phyloP scores from a whole-genome alignment of 1,140 invertebrate genomes.

The Ceratina japonica region DNA sequence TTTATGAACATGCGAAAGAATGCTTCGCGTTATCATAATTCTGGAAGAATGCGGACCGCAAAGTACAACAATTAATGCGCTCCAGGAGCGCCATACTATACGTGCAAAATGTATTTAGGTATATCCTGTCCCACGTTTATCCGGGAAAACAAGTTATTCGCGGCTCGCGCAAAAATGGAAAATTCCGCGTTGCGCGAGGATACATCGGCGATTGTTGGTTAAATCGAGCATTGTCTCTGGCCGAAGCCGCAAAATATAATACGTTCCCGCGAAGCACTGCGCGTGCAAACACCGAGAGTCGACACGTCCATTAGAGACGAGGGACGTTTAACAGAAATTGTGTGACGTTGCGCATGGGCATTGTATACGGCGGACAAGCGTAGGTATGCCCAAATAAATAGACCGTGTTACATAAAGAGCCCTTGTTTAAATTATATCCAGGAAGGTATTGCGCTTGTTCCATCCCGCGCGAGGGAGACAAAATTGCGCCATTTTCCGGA shows the following conservation, averaged over 20 bases:
- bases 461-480: slow-evolving; percentile 48
- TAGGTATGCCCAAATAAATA: slow-evolving; percentile 57
- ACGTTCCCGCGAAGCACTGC: slow-evolving; percentile 3
- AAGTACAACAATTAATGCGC: background rate
- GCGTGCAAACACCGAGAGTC: slow-evolving; percentile 11
- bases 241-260: slow-evolving; percentile 40
- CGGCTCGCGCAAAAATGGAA: background rate
- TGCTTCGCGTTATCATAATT: background rate
- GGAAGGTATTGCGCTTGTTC: slow-evolving; percentile 59
- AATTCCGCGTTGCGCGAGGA: background rate
- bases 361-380: slow-evolving; percentile 41
- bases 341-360: slow-evolving; percentile 43
- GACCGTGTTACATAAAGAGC: slow-evolving; percentile 51
- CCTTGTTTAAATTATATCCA: slow-evolving; percentile 58
- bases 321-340: slow-evolving; percentile 50
- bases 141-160: background rate
- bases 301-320: slow-evolving; percentile 43
- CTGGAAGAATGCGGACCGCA: no score
- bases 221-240: slow-evolving; percentile 40
- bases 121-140: no score
- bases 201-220: slow-evolving; percentile 2
- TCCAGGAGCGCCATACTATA: background rate
- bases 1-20: background rate
- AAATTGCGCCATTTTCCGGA: slow-evolving; percentile 67
- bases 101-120: no score